Evolutionary conservation across 2,888 invertebrate genomes (phyloP).

Genomic region (Amphipyra tragopoginis): DNA sequence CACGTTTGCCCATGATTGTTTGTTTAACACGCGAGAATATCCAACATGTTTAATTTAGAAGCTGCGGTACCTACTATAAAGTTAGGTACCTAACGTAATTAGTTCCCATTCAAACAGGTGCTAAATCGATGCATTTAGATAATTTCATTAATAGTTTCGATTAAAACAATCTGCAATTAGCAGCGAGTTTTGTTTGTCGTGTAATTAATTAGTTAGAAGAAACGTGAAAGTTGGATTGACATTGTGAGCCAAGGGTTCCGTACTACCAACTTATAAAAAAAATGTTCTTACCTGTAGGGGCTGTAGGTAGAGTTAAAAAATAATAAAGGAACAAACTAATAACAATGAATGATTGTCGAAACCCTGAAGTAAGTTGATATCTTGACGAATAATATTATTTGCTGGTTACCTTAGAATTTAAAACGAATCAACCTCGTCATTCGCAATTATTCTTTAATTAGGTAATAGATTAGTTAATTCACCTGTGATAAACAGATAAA

Average conservation of each 20-base stretch:
- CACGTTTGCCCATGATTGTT: conserved; percentile 34
- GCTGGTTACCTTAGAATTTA: too few relatives aligned
- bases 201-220: conserved; percentile 34
- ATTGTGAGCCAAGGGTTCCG: conserved; percentile 25
- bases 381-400: too few relatives aligned
- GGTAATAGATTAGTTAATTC: conserved; percentile 16
- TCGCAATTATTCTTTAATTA: background rate
- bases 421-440: too few relatives aligned
- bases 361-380: too few relatives aligned
- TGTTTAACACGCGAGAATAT: conserved; percentile 30
- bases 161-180: conserved; percentile 42
- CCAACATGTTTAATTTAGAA: conserved; percentile 21
- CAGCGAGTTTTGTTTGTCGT: conserved; percentile 23
- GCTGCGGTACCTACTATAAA: background rate
- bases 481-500: conserved; percentile 2
- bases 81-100: conserved; percentile 14
- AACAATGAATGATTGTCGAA: too few relatives aligned
- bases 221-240: conserved; percentile 11
- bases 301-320: too few relatives aligned
- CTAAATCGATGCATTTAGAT: conserved; percentile 21
- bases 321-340: too few relatives aligned
- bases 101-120: conserved; percentile 17
- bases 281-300: too few relatives aligned
- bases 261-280: background rate
- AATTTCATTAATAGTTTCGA: conserved; percentile 45